Base-by-base conservation (phyloP, 2,113 vertebrate genomes). In the Salvelinus fontinalis region DNA sequence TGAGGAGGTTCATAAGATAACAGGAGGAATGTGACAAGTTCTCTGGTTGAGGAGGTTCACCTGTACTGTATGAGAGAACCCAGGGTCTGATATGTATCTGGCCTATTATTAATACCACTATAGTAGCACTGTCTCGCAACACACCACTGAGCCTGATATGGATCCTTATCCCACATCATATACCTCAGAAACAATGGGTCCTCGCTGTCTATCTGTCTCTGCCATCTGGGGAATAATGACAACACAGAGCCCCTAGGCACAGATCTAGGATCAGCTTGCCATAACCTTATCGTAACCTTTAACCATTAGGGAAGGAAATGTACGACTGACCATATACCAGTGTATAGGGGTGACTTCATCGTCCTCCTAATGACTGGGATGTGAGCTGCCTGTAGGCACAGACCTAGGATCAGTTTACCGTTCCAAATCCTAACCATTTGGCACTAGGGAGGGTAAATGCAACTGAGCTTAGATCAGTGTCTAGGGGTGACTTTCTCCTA, bases 31-130 rank as follows among this genome's bases (percentile, higher is more conserved):
- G 76, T 85, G 39, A 79, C 86, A 89, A 89, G 86, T 68, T 64
- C 57, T 77, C 81, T 44, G 26, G 71, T 78, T 70, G 81, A 51
- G 12, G 31, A 34, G 31, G 18, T 79, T 89, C 87, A 79, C 88
- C 83, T 74, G 81, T 44, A 39, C 39, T 0, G 8, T 60, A 70
- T 78, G 82, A 81, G 70, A 80, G 84, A 88, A 86, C 85, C 76
- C 85, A 81, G 83, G 69, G 74, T 78, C 85, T 81, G 90, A 85
- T 87, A 74, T 85, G 78, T 86, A 89, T 90, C 86, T 81, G 72
- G 71, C 74, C 83, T 84, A 82, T 89, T 90, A 90, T 64, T 44
- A 44, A 44, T 44, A 44, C 39, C 2, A 44, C 34, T 78, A 76
- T 81, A 68, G 59, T 29, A n/a, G 75, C 80, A 80, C 74, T 1